Base-by-base conservation (phyloP, 1,140 invertebrate genomes). In the Brachionus calyciflorus region DNA sequence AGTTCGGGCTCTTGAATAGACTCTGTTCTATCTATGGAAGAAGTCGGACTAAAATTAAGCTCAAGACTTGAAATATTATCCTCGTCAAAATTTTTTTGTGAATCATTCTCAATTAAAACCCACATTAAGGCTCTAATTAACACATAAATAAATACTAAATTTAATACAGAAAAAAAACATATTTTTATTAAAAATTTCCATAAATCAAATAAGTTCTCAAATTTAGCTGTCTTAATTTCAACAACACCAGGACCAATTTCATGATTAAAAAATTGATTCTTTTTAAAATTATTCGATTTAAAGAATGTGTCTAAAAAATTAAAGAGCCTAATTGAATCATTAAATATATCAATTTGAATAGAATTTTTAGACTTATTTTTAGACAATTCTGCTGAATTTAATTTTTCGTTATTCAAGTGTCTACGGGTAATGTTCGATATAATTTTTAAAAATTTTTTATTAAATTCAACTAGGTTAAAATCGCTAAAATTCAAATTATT, bases 151-250 rank as follows among this genome's bases (percentile, higher is more conserved):
- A 65, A 65, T 19, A 65, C 19, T 14, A 65, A 44, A 65, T 65
- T 65, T 14, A 65, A 24, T 14, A 41, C 24, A 1, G 37, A 65
- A 65, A 44, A 65, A 44, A 65, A 24, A 26, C 17, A 44, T 14
- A 44, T 65, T 17, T 65, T 65, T 37, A 65, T 19, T 24, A 65
- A 24, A 65, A 44, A 65, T 10, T 65, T 65, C 60, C 60, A 65
- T 12, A 65, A 24, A 24, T 65, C 60, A 2, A 65, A 19, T 14
- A 65, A 41, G 60, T 10, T 41, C 19, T 44, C 40, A 24, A 65
- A 44, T 44, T 65, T 41, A 17, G 30, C n/a, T 44, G n/a, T n/a
- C n/a, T n/a, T n/a, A n/a, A n/a, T n/a, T n/a, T n/a, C n/a, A n/a
- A n/a, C n/a, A n/a, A n/a, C n/a, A n/a, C n/a, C n/a, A n/a, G n/a